phyloP scores from a whole-genome alignment of 1,140 invertebrate species.

The Bilobella aurantiaca region DNA sequence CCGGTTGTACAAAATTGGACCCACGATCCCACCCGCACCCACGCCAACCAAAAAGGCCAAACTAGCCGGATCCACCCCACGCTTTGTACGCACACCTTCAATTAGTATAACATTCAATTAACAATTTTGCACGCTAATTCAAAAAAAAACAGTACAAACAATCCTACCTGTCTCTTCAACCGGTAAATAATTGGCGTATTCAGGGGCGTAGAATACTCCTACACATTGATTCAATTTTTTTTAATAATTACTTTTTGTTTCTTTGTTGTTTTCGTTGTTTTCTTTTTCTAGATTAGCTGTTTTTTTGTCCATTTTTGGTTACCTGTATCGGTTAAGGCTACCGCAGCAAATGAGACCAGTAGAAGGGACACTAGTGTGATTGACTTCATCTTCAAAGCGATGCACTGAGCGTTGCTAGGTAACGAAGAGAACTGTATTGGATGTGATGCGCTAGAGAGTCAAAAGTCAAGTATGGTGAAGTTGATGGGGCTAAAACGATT shows the following conservation, averaged over 20 bases:
- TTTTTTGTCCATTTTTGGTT: neutral
- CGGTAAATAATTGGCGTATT: neutral
- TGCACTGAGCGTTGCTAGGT: neutral
- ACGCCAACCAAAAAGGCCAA: constrained; percentile 4
- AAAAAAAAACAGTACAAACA: neutral
- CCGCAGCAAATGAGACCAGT: neutral
- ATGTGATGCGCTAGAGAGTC: neutral
- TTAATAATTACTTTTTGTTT: neutral
- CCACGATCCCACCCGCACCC: constrained; percentile 9
- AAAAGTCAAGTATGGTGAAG: neutral
- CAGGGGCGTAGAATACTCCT: neutral
- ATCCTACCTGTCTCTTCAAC: neutral
- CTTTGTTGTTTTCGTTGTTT: neutral
- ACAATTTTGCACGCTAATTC: neutral
- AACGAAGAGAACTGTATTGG: too few relatives aligned
- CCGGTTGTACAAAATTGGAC: constrained; percentile 13
- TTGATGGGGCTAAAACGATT: neutral
- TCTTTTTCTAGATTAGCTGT: neutral
- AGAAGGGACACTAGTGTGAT: neutral
- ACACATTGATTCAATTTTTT: too few relatives aligned
- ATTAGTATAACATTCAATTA: neutral
- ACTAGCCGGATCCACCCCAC: neutral
- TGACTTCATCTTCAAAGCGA: neutral
- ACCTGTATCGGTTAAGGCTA: neutral
- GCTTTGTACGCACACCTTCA: constrained; percentile 1